These are phyloP conservation scores for Calameuta pallipes DNA, from an alignment of 2,888 invertebrate genomes.

Conservation along the genomic window DNA sequence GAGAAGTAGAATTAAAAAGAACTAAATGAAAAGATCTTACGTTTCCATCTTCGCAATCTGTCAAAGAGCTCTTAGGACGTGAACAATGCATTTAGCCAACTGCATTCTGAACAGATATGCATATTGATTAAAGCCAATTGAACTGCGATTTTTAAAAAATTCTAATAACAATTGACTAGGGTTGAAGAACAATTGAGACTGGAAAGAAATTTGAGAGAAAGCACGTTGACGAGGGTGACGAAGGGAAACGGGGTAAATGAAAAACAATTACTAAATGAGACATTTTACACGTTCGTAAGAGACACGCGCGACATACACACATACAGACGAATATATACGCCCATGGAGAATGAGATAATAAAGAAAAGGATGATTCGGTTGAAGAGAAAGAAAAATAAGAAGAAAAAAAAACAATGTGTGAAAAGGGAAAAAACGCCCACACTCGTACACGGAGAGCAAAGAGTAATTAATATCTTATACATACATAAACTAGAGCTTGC, in stretches of 20 bases:
- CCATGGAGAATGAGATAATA: background rate
- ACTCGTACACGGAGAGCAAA: slow-evolving; percentile 31
- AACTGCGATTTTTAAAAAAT: background rate
- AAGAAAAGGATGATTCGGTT: background rate
- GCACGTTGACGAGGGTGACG: background rate
- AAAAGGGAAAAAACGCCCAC: slow-evolving; percentile 27
- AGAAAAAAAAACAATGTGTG: background rate
- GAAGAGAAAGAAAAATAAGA: background rate
- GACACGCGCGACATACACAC: background rate
- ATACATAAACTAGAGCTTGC: slow-evolving; percentile 57
- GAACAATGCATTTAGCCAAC: background rate
- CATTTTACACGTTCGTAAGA: background rate
- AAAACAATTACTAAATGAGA: background rate
- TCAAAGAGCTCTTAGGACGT: background rate
- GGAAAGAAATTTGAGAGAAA: background rate
- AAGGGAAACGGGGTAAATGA: background rate
- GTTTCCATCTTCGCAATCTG: background rate
- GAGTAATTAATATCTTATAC: slow-evolving; percentile 55
- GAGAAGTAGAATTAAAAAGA: background rate
- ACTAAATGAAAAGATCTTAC: background rate
- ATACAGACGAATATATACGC: background rate
- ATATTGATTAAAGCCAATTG: background rate
- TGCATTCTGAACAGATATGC: background rate
- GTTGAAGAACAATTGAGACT: background rate
- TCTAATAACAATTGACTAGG: background rate